phyloP scores from a whole-genome alignment of 1,140 invertebrate species.

The Meloidogyne floridensis region DNA sequence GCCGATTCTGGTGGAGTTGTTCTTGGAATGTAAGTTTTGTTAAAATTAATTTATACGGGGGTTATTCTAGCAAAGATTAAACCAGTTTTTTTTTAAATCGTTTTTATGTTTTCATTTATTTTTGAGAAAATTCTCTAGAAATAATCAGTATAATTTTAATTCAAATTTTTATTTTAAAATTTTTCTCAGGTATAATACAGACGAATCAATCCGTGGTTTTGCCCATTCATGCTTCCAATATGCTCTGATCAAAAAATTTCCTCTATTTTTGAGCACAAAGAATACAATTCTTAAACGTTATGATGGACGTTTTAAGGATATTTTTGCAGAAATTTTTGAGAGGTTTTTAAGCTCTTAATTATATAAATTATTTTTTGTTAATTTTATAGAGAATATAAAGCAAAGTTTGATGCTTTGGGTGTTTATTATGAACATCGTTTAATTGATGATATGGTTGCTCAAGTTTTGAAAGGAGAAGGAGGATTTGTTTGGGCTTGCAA shows the following conservation, averaged over 20 bases:
- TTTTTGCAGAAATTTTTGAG: slow-evolving; percentile 96
- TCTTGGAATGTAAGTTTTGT: slow-evolving; percentile 79
- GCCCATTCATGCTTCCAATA: slow-evolving; percentile 66
- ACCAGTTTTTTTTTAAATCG: too few species aligned
- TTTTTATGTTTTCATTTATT: too few species aligned
- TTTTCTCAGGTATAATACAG: slow-evolving; percentile 35
- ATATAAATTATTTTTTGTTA: slow-evolving; percentile 36
- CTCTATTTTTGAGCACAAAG: slow-evolving; percentile 76
- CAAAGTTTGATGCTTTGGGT: slow-evolving; percentile 78
- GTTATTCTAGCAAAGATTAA: too few species aligned
- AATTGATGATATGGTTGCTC: slow-evolving; percentile 96
- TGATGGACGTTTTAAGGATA: slow-evolving; percentile 97
- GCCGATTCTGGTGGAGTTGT: slow-evolving; percentile 81
- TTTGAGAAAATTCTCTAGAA: too few species aligned
- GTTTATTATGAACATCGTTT: slow-evolving; percentile 93
- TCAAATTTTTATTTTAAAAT: too few species aligned
- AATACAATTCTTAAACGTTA: slow-evolving; percentile 98
- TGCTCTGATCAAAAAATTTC: slow-evolving; percentile 63
- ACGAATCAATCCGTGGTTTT: slow-evolving; percentile 60
- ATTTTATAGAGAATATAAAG: slow-evolving; percentile 78
- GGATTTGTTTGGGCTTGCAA: slow-evolving; percentile 99
- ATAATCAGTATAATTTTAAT: too few species aligned
- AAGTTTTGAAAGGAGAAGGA: slow-evolving; percentile 94
- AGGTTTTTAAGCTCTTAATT: slow-evolving; percentile 69
- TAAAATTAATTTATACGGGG: too few species aligned